Base-by-base conservation (phyloP, 2,797 vertebrate species). In the Rallus crepitans region DNA sequence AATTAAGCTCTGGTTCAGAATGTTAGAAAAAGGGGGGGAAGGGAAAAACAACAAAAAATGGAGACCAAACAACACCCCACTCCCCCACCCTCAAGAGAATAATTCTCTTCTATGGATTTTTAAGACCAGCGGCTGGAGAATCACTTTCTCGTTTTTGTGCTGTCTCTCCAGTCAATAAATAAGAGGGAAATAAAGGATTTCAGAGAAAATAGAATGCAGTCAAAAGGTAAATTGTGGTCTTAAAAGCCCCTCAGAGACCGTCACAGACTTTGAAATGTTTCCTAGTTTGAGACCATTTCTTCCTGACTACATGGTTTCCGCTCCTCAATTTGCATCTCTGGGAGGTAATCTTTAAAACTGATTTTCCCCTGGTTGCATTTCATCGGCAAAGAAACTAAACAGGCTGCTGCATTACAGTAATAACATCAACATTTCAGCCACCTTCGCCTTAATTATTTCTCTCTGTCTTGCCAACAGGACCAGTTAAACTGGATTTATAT, bases 221-320 rank as follows among this genome's bases (percentile, higher is more conserved):
- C 97, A 96, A 98, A 98, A 98, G 97, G 98, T 98, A 98, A 98
- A 98, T 95, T 96, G 97, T 97, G 95, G 96, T 94, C 97, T 98
- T 97, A 98, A 97, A 96, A 97, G 97, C 94, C 96, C 98, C 97
- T 91, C 40, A 92, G 98, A 98, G 98, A 96, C 82, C 72, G 96
- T 87, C 96, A 89, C 82, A 31, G 93, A 87, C 91, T 97, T 94
- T 94, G 94, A 95, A 97, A 96, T 81, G 93, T 96, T 96, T 96
- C 89, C 89, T 95, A 60, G 93, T 94, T 95, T 94, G 97, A 97
- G 68, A 39, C 84, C 39, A 18, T 87, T 93, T 94, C 94, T 95
- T 92, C 81, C 80, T 61, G 86, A 92, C 94, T 93, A 78, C 87
- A 50, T 19, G 94, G 75, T 94, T 97, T 94, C 56, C 79, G 83